Percentiles rank a stretch among this genome's conserved stretches.
Evolutionary conservation across 2,113 vertebrate genomes (phyloP).

Genomic region (Diglossa brunneiventris): DNA sequence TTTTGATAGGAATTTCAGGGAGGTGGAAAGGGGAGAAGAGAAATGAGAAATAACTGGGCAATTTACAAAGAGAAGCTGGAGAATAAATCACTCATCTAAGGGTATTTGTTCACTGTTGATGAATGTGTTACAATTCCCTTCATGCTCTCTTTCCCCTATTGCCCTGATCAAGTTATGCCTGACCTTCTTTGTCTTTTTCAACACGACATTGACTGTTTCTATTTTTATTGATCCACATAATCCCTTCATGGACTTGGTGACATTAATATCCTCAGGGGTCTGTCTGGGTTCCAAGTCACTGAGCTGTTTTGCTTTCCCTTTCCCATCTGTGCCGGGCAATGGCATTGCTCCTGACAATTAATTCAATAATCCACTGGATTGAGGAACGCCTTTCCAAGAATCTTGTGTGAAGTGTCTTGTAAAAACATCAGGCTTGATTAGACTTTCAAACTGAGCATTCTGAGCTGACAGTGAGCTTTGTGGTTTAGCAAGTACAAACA

Average conservation of each 20-base stretch:
- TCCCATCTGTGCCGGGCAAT: background rate
- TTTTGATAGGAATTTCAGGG: background rate
- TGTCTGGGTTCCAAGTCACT: slow-evolving; percentile 24
- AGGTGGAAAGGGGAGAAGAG: background rate
- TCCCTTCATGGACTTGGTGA: slow-evolving; percentile 36
- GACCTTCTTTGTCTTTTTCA: slow-evolving; percentile 66
- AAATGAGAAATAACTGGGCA: background rate
- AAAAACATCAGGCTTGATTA: background rate
- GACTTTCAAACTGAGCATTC: background rate
- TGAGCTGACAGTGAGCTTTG: background rate
- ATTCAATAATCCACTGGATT: slow-evolving; percentile 23
- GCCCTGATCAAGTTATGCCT: slow-evolving; percentile 21
- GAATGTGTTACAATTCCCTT: background rate
- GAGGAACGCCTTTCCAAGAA: slow-evolving; percentile 26
- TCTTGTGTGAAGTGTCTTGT: background rate
- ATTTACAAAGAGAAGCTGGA: background rate
- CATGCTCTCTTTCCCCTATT: background rate
- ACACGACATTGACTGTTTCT: slow-evolving; percentile 42
- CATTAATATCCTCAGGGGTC: slow-evolving; percentile 48
- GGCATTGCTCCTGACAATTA: slow-evolving; percentile 36
- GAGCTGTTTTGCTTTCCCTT: slow-evolving; percentile 16
- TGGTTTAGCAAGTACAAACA: background rate
- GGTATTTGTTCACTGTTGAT: background rate
- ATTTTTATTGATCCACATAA: slow-evolving; percentile 60
- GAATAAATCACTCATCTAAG: background rate